Conservation (phyloP, 2,888 invertebrate species). For the Heliconius ethilla region DNA sequence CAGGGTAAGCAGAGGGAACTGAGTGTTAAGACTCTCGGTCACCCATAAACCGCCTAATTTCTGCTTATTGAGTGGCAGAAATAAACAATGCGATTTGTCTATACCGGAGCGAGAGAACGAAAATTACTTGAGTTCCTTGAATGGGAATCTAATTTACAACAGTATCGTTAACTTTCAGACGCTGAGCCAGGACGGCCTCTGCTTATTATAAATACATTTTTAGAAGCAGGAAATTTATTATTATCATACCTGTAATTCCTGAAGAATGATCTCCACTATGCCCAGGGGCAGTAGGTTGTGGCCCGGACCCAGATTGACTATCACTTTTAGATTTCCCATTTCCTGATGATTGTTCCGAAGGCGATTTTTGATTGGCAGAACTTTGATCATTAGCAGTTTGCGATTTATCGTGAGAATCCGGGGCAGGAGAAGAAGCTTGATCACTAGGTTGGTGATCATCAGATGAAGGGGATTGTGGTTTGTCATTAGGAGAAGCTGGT, state of each 20-base stretch:
- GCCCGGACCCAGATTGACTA: slow-evolving; percentile 33
- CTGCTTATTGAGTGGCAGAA: too few relatives aligned
- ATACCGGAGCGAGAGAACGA: too few relatives aligned
- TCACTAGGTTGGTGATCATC: too few relatives aligned
- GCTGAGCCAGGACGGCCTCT: neutral
- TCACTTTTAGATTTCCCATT: neutral
- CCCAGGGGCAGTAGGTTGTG: slow-evolving; percentile 33
- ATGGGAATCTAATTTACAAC: too few relatives aligned
- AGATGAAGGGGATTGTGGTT: slow-evolving; percentile 1
- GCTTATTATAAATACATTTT: neutral
- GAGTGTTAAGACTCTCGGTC: too few relatives aligned
- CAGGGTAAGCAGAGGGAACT: too few relatives aligned
- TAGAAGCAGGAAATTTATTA: neutral
- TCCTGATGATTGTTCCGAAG: neutral
- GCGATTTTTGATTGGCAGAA: neutral
- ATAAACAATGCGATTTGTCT: too few relatives aligned
- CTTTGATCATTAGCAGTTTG: neutral
- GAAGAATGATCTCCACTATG: neutral
- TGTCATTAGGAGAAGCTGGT: neutral
- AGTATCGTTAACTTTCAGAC: too few relatives aligned
- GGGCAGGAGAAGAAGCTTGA: too few relatives aligned
- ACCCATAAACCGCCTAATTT: too few relatives aligned
- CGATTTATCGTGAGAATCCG: too few relatives aligned
- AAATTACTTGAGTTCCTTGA: too few relatives aligned
- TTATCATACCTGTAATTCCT: slow-evolving; percentile 1